Evolutionary conservation across 2,797 vertebrate genomes (phyloP), one percentile per base, ranked within the genome.

Genomic region (Adrianichthys oophorus): DNA sequence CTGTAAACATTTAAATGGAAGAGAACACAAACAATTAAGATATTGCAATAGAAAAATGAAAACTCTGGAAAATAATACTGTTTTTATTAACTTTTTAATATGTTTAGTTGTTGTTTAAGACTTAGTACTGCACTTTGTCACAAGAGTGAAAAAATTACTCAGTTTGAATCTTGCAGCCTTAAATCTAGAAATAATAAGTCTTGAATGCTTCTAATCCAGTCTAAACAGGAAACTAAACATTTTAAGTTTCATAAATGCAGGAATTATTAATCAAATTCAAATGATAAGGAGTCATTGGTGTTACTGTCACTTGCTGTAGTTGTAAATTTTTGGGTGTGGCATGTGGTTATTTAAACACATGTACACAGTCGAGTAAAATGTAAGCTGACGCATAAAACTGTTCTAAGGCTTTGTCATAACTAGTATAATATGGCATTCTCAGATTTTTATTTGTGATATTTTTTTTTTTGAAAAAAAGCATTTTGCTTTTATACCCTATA

Each of bases 401-500:
- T 85, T 84, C 44, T 72, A 84, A 85, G 66, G 81, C 86, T 82
- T 86, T 79, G 74, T 80, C 78, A 72, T 59, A 80, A 77, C 81
- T 76, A 46, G 81, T 79, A 80, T 82, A 37, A 12, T 4, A 82
- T 19, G 61, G 80, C 71, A 72, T 85, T 82, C 80, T 85, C 82
- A 82, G 81, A 88, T 83, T 86, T 84, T 74, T 4, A 37, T 80
- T 84, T 86, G 78, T 90, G 82, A 81, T 89, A 85, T 89, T 37
- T 91, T 91, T 37, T 91, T 91, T 21, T 91, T 82, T 88, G 87
- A 81, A 82, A 78, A 80, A 75, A 71, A 78, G 65, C 71, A 81
- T 74, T 79, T 78, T 82, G 85, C 87, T 92, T 92, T 89, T 90
- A 76, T 90, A 90, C 87, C 83, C 86, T 82, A 82, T 86, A 87